phyloP scores from a whole-genome alignment of 1,140 invertebrate genomes.

The Diachasma alloeum region DNA sequence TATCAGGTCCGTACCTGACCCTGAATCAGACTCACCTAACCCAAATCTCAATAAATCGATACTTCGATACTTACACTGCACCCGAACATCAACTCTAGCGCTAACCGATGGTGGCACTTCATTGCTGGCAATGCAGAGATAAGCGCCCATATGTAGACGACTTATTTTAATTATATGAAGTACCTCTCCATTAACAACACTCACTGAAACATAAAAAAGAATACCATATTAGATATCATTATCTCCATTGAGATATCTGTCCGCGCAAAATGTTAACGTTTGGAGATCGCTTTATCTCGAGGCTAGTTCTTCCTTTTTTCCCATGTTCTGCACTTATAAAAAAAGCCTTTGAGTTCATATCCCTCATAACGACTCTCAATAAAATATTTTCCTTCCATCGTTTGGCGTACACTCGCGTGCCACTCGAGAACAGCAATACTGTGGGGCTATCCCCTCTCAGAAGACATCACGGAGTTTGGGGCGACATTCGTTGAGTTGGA shows the following conservation, averaged over 20 bases:
- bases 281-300: no score
- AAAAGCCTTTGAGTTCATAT: slow-evolving; percentile 4
- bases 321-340: not conserved
- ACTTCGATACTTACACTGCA: slow-evolving; percentile 81
- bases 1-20: no score
- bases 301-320: not conserved
- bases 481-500: not conserved
- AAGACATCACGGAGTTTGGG: not conserved
- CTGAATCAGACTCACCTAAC: no score
- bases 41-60: no score
- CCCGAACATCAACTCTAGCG: slow-evolving; percentile 82
- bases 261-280: no score
- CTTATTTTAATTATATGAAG: slow-evolving; percentile 88
- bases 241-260: no score
- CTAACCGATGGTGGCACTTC: slow-evolving; percentile 88
- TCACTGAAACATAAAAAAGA: slow-evolving; percentile 69
- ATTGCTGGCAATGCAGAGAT: slow-evolving; percentile 87
- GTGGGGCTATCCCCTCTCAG: not conserved
- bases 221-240: not conserved
- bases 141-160: slow-evolving; percentile 89
- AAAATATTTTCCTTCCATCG: slow-evolving; percentile 24
- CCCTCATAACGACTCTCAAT: slow-evolving; percentile 20
- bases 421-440: not conserved
- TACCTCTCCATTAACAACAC: slow-evolving; percentile 84
- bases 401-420: not conserved